Evolutionary conservation across 2,113 vertebrate species (phyloP).

Genomic region (Hassar affinis): DNA sequence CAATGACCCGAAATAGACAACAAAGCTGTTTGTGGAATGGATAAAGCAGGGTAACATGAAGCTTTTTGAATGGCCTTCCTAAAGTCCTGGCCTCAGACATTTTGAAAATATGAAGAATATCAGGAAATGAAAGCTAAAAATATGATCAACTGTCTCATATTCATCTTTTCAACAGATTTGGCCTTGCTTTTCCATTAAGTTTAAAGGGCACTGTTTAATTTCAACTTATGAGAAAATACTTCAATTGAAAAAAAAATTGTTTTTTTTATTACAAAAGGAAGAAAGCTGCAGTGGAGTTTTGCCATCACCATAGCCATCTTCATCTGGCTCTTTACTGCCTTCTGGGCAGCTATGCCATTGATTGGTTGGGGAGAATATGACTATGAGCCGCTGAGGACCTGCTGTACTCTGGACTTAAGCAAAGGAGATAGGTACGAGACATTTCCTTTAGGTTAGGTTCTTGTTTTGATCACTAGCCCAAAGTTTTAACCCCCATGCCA

Average conservation of each 20-base stretch:
- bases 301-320: slow-evolving; percentile 76
- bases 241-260: too few species aligned
- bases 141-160: neutral
- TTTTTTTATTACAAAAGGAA: slow-evolving; percentile 66
- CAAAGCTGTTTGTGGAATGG: too few species aligned
- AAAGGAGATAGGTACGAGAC: slow-evolving; percentile 83
- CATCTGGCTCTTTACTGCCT: slow-evolving; percentile 85
- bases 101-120: too few species aligned
- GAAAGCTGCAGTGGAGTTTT: slow-evolving; percentile 85
- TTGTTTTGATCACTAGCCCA: neutral
- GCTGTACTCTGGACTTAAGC: slow-evolving; percentile 92
- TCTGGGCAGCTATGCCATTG: slow-evolving; percentile 91
- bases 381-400: slow-evolving; percentile 91
- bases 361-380: slow-evolving; percentile 93
- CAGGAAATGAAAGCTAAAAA: too few species aligned
- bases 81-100: too few species aligned
- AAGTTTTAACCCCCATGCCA: neutral
- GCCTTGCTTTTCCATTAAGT: neutral
- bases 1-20: too few species aligned
- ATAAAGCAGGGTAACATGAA: too few species aligned
- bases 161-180: neutral
- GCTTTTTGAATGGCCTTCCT: too few species aligned
- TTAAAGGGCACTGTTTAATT: neutral
- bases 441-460: neutral
- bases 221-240: neutral